Conservation (phyloP, 2,113 vertebrate species). For the Oriolus oriolus region DNA sequence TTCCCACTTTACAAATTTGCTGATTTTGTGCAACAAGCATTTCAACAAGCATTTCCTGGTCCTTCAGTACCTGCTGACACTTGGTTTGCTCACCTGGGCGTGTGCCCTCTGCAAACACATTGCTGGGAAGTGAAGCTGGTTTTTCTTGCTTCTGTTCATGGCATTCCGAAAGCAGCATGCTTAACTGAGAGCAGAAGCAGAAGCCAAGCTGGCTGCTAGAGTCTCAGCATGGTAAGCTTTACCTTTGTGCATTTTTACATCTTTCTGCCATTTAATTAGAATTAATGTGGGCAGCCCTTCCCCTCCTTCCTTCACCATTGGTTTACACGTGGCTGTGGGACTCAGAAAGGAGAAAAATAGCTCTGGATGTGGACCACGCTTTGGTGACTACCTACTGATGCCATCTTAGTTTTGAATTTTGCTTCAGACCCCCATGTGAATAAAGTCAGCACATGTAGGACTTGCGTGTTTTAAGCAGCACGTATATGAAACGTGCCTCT, state of each 20-base stretch:
- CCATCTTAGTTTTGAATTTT: neutral
- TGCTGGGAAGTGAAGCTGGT: constrained; percentile 47
- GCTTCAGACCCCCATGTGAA: neutral
- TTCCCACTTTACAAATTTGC: neutral
- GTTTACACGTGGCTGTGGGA: neutral
- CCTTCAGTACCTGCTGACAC: constrained; percentile 4
- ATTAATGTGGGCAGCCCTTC: neutral
- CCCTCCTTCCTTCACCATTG: neutral
- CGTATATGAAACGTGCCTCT: accelerated
- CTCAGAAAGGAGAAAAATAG: neutral
- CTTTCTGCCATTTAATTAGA: neutral
- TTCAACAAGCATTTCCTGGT: constrained; percentile 17
- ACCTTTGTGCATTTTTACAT: neutral
- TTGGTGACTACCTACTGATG: neutral
- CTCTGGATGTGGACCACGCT: neutral
- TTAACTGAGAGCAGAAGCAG: neutral
- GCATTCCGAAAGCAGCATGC: neutral
- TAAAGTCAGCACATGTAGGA: neutral
- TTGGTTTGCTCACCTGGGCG: constrained; percentile 43
- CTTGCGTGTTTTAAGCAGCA: neutral
- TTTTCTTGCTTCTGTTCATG: constrained; percentile 65
- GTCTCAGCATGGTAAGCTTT: neutral
- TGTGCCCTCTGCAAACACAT: constrained; percentile 63
- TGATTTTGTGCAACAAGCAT: neutral
- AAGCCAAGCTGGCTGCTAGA: neutral